These are phyloP conservation scores for Philereme vetulata DNA, from an alignment of 2,888 invertebrate genomes.

Conservation along the genomic window DNA sequence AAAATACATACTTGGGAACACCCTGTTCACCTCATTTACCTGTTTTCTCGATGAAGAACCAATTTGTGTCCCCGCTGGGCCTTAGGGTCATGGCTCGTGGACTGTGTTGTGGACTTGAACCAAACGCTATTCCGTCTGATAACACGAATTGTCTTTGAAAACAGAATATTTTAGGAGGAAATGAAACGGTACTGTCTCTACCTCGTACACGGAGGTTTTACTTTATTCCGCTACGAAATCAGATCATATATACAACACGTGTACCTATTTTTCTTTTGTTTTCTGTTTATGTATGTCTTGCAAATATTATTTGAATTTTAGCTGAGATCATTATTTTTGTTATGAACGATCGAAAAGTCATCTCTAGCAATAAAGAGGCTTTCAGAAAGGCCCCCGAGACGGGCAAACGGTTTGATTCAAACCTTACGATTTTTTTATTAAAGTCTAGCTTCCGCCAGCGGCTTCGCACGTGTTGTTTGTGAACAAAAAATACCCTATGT, in stretches of 20 bases:
- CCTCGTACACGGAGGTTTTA: background rate
- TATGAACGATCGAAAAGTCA: too few relatives aligned
- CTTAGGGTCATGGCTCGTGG: background rate
- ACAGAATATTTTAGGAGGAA: conserved; percentile 19
- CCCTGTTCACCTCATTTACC: background rate
- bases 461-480: too few relatives aligned
- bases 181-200: conserved; percentile 2
- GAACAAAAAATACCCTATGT: too few relatives aligned
- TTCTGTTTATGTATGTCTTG: background rate
- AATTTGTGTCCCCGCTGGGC: conserved; percentile 13
- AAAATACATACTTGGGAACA: too few relatives aligned
- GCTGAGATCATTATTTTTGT: too few relatives aligned
- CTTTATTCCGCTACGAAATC: background rate
- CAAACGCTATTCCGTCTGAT: conserved; percentile 14
- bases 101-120: background rate
- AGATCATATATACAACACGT: background rate
- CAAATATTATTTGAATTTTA: too few relatives aligned
- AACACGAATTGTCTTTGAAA: conserved; percentile 20
- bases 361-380: too few relatives aligned
- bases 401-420: too few relatives aligned
- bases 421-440: too few relatives aligned
- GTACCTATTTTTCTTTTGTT: background rate
- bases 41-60: conserved; percentile 6
- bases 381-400: too few relatives aligned
- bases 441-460: too few relatives aligned